Conservation (phyloP, 2,888 invertebrate genomes). For the Oscheius sp. region DNA sequence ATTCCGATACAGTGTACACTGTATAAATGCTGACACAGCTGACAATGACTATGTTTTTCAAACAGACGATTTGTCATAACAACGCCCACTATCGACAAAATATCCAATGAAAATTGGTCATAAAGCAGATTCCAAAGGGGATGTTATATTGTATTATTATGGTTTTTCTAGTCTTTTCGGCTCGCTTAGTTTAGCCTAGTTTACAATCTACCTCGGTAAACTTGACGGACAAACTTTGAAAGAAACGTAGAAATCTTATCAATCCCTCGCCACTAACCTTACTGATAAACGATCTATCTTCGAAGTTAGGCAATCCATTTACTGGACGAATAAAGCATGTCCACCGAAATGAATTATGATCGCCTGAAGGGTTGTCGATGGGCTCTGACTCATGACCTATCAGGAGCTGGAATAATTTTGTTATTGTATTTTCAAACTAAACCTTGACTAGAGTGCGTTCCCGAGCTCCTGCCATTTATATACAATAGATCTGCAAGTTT, state of each 20-base stretch:
- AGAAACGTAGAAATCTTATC: not conserved
- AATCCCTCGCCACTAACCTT: too few relatives aligned
- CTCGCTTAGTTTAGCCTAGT: not conserved
- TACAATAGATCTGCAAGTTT: slow-evolving; percentile 1
- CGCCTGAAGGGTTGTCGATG: slow-evolving; percentile 1
- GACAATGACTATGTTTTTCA: too few relatives aligned
- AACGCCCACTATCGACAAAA: too few relatives aligned
- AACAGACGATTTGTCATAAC: too few relatives aligned
- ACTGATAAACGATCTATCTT: slow-evolving; percentile 18
- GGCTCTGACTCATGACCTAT: slow-evolving; percentile 20
- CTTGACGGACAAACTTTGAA: not conserved
- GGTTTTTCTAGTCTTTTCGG: not conserved
- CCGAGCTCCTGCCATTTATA: not conserved
- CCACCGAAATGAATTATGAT: slow-evolving; percentile 21
- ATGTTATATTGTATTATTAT: not conserved
- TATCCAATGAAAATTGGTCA: not conserved
- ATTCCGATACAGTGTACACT: not conserved
- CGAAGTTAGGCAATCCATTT: not conserved
- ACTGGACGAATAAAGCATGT: slow-evolving; percentile 25
- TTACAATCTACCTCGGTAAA: not conserved
- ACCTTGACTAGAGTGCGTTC: slow-evolving; percentile 27
- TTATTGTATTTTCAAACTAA: not conserved
- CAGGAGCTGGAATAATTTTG: not conserved
- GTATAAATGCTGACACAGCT: not conserved
- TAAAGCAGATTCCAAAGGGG: not conserved